Evolutionary conservation across 2,888 invertebrate species (phyloP).

Genomic region (Argyra leucocephala): DNA sequence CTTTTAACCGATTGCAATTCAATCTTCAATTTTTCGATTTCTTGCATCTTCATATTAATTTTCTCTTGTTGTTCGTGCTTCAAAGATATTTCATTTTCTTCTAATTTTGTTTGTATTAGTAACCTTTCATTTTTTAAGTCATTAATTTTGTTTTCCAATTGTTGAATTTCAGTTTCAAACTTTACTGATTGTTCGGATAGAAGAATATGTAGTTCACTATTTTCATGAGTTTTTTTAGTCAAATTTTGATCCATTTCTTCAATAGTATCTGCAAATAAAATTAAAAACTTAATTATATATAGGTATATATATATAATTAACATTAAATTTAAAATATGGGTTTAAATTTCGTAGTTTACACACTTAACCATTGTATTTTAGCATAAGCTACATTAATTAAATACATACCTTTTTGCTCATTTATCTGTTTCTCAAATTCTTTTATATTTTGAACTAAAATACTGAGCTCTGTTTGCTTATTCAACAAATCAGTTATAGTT

Average conservation of each 20-base stretch:
- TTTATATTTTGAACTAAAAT: slow-evolving; percentile 56
- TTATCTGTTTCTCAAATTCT: slow-evolving; percentile 54
- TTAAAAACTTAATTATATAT: background rate
- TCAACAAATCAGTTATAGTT: slow-evolving; percentile 57
- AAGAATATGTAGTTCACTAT: slow-evolving; percentile 45
- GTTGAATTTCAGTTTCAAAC: slow-evolving; percentile 48
- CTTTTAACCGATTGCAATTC: slow-evolving; percentile 34
- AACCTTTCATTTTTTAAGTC: slow-evolving; percentile 45
- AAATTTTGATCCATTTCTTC: slow-evolving; percentile 47
- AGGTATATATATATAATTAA: too few relatives aligned
- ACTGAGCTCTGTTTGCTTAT: slow-evolving; percentile 57
- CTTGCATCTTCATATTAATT: slow-evolving; percentile 36
- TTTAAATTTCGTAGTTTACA: too few relatives aligned
- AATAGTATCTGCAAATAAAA: slow-evolving; percentile 40
- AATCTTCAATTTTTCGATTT: slow-evolving; percentile 36
- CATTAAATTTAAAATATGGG: too few relatives aligned
- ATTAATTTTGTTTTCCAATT: slow-evolving; percentile 49
- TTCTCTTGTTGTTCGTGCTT: slow-evolving; percentile 37
- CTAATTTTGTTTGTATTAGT: slow-evolving; percentile 33
- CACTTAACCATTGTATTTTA: too few relatives aligned
- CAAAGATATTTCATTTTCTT: slow-evolving; percentile 38
- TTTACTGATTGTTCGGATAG: slow-evolving; percentile 43
- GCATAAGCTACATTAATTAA: too few relatives aligned
- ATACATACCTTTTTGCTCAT: slow-evolving; percentile 51
- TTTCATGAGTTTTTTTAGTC: slow-evolving; percentile 48